Evolutionary conservation across 2,888 invertebrate species (phyloP).

Genomic region (Opisthograptis luteolata): DNA sequence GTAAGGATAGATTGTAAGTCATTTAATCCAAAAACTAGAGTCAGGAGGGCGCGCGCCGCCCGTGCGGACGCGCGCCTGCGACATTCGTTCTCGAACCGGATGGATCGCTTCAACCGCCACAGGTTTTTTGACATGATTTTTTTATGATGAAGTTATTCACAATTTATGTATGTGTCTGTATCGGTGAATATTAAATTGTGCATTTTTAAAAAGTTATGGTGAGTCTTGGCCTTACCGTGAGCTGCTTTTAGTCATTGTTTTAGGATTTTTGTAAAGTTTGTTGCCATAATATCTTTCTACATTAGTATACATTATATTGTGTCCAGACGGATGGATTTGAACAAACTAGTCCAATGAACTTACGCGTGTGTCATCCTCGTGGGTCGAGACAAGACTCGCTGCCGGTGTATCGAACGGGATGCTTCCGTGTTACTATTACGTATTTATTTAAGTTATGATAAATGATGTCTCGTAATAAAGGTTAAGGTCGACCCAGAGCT

Average conservation of each 20-base stretch:
- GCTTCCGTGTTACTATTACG: constrained; percentile 60
- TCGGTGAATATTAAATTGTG: constrained; percentile 83
- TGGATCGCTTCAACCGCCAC: constrained; percentile 65
- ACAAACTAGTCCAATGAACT: constrained; percentile 81
- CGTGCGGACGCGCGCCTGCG: constrained; percentile 35
- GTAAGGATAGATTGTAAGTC: constrained; percentile 83
- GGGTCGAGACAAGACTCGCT: constrained; percentile 57
- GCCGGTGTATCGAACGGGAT: constrained; percentile 52
- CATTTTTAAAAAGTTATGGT: constrained; percentile 80
- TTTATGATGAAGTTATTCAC: constrained; percentile 83
- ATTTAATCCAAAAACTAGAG: constrained; percentile 81
- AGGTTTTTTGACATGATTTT: constrained; percentile 81
- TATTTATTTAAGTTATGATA: constrained; percentile 69
- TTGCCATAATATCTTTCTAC: constrained; percentile 84
- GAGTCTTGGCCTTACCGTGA: constrained; percentile 74
- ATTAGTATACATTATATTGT: constrained; percentile 80
- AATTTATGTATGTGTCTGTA: constrained; percentile 84
- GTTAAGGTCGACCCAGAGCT: constrained; percentile 40
- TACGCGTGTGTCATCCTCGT: constrained; percentile 58
- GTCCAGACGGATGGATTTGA: constrained; percentile 81
- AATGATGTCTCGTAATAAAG: constrained; percentile 42
- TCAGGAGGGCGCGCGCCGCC: constrained; percentile 50
- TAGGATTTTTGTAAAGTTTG: constrained; percentile 84
- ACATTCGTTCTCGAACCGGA: constrained; percentile 55
- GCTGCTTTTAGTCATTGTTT: constrained; percentile 84